phyloP scores from a whole-genome alignment of 2,888 invertebrate species.

The Monochamus alternatus region DNA sequence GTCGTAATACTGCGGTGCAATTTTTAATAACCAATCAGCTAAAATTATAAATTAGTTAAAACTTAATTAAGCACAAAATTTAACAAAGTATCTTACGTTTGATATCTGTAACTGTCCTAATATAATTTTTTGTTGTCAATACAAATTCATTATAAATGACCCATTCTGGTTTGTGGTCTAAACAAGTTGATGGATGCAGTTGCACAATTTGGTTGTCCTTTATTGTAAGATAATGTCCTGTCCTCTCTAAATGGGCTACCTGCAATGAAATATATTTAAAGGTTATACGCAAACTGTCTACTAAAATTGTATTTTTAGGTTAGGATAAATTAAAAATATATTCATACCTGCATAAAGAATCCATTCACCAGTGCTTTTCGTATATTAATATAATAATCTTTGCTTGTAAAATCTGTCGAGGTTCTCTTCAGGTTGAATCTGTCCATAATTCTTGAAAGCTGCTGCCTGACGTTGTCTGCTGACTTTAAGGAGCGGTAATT shows the following conservation, averaged over 20 bases:
- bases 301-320: neutral
- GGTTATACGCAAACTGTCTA: neutral
- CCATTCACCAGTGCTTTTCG: conserved; percentile 98
- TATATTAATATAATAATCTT: conserved; percentile 99
- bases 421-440: conserved; percentile 93
- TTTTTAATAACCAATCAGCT: conserved; percentile 95
- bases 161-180: conserved; percentile 99
- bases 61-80: conserved; percentile 2
- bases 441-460: conserved; percentile 98
- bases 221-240: conserved; percentile 98
- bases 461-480: conserved; percentile 98
- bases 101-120: conserved; percentile 98
- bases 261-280: conserved; percentile 62
- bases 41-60: conserved; percentile 54
- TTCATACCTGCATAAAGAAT: conserved; percentile 97
- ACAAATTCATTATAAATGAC: conserved; percentile 99
- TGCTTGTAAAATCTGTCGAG: conserved; percentile 98
- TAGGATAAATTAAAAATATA: neutral
- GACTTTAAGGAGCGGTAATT: conserved; percentile 98
- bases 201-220: conserved; percentile 99
- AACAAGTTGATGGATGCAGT: conserved; percentile 97
- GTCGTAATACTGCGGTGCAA: conserved; percentile 99
- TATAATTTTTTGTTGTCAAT: conserved; percentile 99
- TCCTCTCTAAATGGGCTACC: conserved; percentile 97
- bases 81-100: conserved; percentile 85